Evolutionary conservation across 2,113 vertebrate species (phyloP), one percentile per base, ranked within the genome.

Genomic region (Struthidea cinerea): DNA sequence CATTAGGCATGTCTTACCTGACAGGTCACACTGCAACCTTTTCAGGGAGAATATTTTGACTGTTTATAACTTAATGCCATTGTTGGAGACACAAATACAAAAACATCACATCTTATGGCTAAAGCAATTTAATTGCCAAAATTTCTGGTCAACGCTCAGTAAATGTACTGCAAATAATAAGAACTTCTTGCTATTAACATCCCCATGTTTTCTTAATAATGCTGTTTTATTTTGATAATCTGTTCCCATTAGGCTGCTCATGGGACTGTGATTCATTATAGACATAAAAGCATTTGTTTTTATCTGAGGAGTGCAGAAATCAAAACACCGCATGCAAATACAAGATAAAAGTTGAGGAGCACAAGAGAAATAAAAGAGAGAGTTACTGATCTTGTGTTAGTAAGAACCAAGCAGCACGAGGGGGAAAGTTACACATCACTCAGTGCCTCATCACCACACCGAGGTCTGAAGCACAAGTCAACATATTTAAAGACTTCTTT

Each of bases 301-400:
- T 89, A 92, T 91, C 84, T 79, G 57, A 79, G 68, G 33, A 94
- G 18, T 69, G 53, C 89, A 95, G 89, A 63, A 76, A 75, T 69
- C 70, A 82, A 87, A 95, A 81, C 49, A 64, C 13, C 24, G 11
- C 33, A 75, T 91, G 84, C 53, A 94, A 84, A 64, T 42, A 63
- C 13, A 41, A 87, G 77, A 89, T 84, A 81, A 89, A 94, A 87
- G 32, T 55, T 50, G 24, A 86, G 60, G 7, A 91, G 37, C 61
- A 57, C n/a, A 39, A 69, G 59, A 91, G 28, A 64, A 33, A 53
- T 19, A 5, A 44, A 67, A n/a, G 33, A 68, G 24, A 64, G 39
- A 39, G 12, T 22, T 46, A 55, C 10, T 53, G 68, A 78, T 91
- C 60, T 55, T 49, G 56, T 0, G 2, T 78, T 55, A 53, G 20